Conservation (phyloP, 1,140 invertebrate genomes). For the Luehdorfia chinensis region DNA sequence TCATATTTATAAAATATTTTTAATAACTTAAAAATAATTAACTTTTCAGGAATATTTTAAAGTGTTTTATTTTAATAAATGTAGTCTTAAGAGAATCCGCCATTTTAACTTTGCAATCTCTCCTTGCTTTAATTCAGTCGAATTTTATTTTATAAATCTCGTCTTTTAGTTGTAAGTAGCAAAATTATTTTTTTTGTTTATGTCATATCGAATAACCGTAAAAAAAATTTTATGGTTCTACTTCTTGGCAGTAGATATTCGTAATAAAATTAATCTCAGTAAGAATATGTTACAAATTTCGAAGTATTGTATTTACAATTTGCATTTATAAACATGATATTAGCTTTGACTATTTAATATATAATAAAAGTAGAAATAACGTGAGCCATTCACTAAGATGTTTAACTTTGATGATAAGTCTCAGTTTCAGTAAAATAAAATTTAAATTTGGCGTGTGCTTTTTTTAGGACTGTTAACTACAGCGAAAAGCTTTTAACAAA, state of each 20-base stretch:
- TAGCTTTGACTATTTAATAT: slow-evolving; percentile 3
- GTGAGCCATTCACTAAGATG: slow-evolving; percentile 4
- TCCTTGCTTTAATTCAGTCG: slow-evolving; percentile 12
- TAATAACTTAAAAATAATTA: neutral
- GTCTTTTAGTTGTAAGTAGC: slow-evolving; percentile 9
- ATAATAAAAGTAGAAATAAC: slow-evolving; percentile 4
- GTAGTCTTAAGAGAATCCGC: slow-evolving; percentile 9
- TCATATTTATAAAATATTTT: too few relatives aligned
- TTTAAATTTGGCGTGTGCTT: neutral
- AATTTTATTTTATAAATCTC: slow-evolving; percentile 2
- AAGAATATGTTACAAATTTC: neutral
- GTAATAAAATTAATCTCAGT: too few relatives aligned
- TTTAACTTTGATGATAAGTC: slow-evolving; percentile 5
- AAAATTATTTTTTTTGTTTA: slow-evolving; percentile 6
- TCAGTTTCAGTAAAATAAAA: neutral
- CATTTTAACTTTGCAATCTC: slow-evolving; percentile 12
- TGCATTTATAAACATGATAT: slow-evolving; percentile 11
- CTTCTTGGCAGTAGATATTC: too few relatives aligned
- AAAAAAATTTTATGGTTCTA: too few relatives aligned
- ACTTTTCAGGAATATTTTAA: slow-evolving; percentile 1
- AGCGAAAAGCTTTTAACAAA: too few relatives aligned
- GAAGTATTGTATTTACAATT: neutral
- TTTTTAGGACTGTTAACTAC: too few relatives aligned
- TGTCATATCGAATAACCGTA: neutral
- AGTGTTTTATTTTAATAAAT: slow-evolving; percentile 6